These are phyloP conservation scores for Casuarius casuarius DNA, from an alignment of 2,113 vertebrate genomes.

Conservation along the genomic window DNA sequence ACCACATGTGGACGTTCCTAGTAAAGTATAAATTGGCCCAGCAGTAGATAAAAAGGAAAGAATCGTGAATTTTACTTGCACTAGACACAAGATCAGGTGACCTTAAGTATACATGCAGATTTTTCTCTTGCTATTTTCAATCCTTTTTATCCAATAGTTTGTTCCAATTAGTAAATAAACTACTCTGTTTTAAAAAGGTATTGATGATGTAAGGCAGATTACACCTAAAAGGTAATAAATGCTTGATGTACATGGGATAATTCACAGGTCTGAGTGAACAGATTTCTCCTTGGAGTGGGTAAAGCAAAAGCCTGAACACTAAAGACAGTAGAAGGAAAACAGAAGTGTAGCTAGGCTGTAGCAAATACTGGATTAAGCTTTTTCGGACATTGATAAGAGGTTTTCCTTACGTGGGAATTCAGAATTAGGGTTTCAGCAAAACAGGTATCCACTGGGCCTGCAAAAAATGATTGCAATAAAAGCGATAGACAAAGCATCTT, in stretches of 20 bases:
- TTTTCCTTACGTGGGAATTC: neutral
- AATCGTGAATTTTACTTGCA: slow-evolving; percentile 11
- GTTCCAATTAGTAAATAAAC: neutral
- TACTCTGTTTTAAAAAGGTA: neutral
- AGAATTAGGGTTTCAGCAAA: neutral
- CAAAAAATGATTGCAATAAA: neutral
- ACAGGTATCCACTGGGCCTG: neutral
- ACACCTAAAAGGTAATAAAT: neutral
- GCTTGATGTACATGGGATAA: neutral
- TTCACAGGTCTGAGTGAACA: neutral
- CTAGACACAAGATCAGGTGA: neutral
- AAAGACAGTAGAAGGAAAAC: neutral
- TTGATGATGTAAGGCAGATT: neutral
- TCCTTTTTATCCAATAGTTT: neutral
- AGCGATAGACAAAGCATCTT: neutral
- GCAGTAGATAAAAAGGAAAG: slow-evolving; percentile 15
- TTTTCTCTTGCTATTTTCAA: neutral
- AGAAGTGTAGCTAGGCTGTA: neutral
- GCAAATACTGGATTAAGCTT: neutral
- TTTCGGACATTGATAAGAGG: neutral
- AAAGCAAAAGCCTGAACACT: neutral
- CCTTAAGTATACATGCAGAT: neutral
- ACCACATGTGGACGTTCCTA: slow-evolving; percentile 6
- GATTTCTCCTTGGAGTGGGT: neutral
- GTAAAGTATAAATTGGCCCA: slow-evolving; percentile 7